Conservation (phyloP, 2,888 invertebrate genomes). For the Drosophila helvetica region DNA sequence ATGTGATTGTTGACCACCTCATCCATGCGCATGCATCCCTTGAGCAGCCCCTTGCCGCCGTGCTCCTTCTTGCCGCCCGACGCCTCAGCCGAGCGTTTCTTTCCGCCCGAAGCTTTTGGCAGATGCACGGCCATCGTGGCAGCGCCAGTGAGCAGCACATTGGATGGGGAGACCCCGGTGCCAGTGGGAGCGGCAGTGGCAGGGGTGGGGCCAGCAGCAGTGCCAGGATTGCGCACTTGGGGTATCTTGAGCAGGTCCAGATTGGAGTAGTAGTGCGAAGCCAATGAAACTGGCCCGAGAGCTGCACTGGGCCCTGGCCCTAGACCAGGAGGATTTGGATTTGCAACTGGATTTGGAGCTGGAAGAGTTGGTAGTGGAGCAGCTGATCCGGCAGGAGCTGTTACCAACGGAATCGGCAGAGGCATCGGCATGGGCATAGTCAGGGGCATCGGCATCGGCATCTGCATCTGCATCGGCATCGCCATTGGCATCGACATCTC, state of each 20-base stretch:
- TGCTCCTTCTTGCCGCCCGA: constrained; percentile 50
- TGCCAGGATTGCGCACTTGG: constrained; percentile 74
- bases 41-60: constrained; percentile 34
- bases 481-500: constrained; percentile 23
- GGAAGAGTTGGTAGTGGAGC: not conserved
- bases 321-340: not conserved
- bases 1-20: constrained; percentile 81
- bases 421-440: constrained; percentile 2
- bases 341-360: not conserved
- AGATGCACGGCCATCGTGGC: not conserved
- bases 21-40: constrained; percentile 73
- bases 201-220: constrained; percentile 9
- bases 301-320: not conserved
- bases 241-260: constrained; percentile 79
- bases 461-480: constrained; percentile 10
- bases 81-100: constrained; percentile 49
- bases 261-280: constrained; percentile 78
- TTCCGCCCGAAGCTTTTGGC: constrained; percentile 17
- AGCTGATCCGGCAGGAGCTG: constrained; percentile 3
- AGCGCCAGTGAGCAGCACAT: not conserved
- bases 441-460: constrained; percentile 14
- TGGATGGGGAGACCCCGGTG: not conserved
- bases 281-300: constrained; percentile 34
- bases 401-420: constrained; percentile 8
- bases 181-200: not conserved